Evolutionary conservation across 1,140 invertebrate genomes (phyloP).

Genomic region (Cecropterus lyciades): DNA sequence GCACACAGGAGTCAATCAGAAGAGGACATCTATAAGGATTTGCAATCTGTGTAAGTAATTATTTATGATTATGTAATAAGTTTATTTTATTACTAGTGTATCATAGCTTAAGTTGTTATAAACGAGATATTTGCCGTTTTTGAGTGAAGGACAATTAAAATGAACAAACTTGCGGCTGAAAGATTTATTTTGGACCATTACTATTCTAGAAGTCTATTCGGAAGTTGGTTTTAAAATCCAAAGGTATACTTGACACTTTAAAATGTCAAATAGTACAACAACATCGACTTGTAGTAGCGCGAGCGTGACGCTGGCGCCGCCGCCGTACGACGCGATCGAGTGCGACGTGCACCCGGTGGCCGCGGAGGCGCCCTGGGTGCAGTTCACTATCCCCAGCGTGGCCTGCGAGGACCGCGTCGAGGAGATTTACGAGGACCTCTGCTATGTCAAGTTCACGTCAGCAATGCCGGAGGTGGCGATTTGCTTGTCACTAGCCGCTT

Average conservation of each 20-base stretch:
- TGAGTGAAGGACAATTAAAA: too few relatives aligned
- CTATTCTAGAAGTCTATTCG: too few relatives aligned
- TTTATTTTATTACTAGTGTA: too few relatives aligned
- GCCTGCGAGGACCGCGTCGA: constrained; percentile 88
- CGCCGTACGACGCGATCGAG: constrained; percentile 50
- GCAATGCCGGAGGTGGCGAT: constrained; percentile 86
- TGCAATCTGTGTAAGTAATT: constrained; percentile 88
- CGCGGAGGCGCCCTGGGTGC: constrained; percentile 85
- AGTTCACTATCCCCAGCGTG: constrained; percentile 86
- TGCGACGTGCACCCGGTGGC: constrained; percentile 44
- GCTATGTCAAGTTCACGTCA: constrained; percentile 92
- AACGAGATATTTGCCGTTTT: too few relatives aligned
- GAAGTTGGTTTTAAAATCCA: neutral
- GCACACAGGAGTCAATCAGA: constrained; percentile 90
- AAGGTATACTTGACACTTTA: neutral
- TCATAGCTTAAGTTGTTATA: too few relatives aligned
- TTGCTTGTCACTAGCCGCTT: constrained; percentile 20
- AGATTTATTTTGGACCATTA: too few relatives aligned
- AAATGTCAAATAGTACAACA: neutral
- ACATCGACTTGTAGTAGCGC: constrained; percentile 59
- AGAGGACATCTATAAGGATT: constrained; percentile 93
- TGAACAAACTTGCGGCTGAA: too few relatives aligned
- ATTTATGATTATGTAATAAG: neutral
- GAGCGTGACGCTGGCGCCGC: constrained; percentile 52
- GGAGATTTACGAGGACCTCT: constrained; percentile 94